Conservation (phyloP, 2,888 invertebrate species). For the Diogma glabrata region DNA sequence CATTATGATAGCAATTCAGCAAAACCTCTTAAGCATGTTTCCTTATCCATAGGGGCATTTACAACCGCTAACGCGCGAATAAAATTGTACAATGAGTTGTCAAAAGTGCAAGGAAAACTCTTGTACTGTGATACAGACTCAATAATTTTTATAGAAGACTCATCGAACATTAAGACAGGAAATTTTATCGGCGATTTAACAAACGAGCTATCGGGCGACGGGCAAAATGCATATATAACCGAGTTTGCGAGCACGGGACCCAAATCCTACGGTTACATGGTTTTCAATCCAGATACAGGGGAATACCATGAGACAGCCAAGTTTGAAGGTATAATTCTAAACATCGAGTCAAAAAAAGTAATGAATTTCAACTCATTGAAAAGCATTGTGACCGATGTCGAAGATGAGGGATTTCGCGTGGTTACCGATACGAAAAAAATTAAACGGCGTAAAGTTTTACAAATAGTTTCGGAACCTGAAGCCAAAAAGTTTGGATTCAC, state of each 20-base stretch:
- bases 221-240: not conserved
- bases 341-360: not conserved
- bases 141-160: not conserved
- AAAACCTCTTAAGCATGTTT: too few species aligned
- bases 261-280: not conserved
- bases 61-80: not conserved
- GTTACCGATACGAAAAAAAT: too few species aligned
- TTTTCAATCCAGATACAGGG: not conserved
- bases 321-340: not conserved
- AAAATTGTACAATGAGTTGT: not conserved
- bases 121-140: not conserved
- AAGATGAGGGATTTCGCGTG: too few species aligned
- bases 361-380: not conserved
- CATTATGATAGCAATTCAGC: too few species aligned
- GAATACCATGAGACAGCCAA: too few species aligned
- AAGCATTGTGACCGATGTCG: too few species aligned
- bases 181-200: not conserved
- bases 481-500: too few species aligned
- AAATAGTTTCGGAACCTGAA: too few species aligned
- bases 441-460: too few species aligned
- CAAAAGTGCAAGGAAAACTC: not conserved
- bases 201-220: not conserved
- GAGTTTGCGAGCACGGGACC: not conserved
- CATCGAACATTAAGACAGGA: not conserved
- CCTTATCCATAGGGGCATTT: too few species aligned